Base-by-base conservation (phyloP, 2,113 vertebrate species). In the Dinomys branickii region DNA sequence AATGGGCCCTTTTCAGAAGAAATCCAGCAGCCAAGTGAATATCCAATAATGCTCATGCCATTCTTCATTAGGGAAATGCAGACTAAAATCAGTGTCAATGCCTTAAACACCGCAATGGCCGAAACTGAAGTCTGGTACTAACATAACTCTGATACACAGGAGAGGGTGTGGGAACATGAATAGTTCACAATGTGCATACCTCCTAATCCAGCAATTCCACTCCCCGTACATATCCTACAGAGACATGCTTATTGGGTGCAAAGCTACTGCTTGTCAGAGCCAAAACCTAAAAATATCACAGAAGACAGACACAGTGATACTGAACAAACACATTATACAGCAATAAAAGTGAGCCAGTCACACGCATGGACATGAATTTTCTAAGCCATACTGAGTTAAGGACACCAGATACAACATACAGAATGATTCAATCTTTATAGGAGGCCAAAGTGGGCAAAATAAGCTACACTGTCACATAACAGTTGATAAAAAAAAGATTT, bases 371-470 rank as follows among this genome's bases (percentile, higher is more conserved):
- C 4, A 4, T 50, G 56, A 47, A 85, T 52, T 61, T 85, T 78
- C 82, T 41, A 69, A 93, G 69, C 24, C 50, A 94, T 6, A 14
- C 16, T 73, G 44, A 88, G 11, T 77, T 30, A 88, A 96, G 71
- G 73, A 65, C 38, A 83, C 38, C 28, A 77, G 35, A 92, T 2
- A 80, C 38, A 81, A 59, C 7, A 35, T 33, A 91, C 1, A 94
- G 63, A 26, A 44, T 52, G 67, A 87, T 30, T 89, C 59, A 7
- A 69, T 61, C 54, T 93, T 84, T 82, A 20, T 38, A 56, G 33
- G 83, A 63, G 59, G 67, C n/a, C 92, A 92, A 80, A 85, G 38
- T 58, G 54, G 78, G 63, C 47, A 95, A 90, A 78, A 81, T 20
- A n/a, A 33, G 56, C 14, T 33, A 54, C 17, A 86, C 3, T 19